These are phyloP conservation scores for Polydrusus pterygomalis DNA, from an alignment of 2,888 invertebrate genomes.

Conservation along the genomic window DNA sequence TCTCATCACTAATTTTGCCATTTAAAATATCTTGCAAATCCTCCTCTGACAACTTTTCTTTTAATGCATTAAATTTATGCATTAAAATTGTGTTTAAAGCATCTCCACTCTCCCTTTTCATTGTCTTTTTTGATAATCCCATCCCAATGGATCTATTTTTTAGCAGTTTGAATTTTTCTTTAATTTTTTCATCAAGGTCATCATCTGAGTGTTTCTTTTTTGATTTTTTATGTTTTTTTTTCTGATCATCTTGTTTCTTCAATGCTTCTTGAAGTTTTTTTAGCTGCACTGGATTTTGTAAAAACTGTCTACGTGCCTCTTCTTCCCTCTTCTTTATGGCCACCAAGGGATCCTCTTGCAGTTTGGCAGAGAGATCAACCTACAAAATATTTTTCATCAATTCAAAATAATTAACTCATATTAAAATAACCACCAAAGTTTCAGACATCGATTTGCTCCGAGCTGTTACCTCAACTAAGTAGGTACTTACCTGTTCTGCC, in stretches of 20 bases:
- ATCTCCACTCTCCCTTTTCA: slow-evolving; percentile 69
- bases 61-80: slow-evolving; percentile 81
- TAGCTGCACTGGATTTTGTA: slow-evolving; percentile 94
- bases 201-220: slow-evolving; percentile 64
- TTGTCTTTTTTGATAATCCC: slow-evolving; percentile 63
- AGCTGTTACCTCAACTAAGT: neutral
- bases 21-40: slow-evolving; percentile 69
- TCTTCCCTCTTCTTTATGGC: slow-evolving; percentile 92
- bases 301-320: slow-evolving; percentile 87
- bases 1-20: slow-evolving; percentile 70
- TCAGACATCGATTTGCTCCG: slow-evolving; percentile 58
- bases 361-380: slow-evolving; percentile 90
- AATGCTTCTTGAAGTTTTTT: slow-evolving; percentile 89
- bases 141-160: slow-evolving; percentile 55
- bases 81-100: slow-evolving; percentile 82
- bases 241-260: slow-evolving; percentile 75
- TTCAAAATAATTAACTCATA: no score
- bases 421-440: slow-evolving; percentile 38
- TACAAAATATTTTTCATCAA: slow-evolving; percentile 72
- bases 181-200: slow-evolving; percentile 65
- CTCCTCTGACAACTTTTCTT: slow-evolving; percentile 73
- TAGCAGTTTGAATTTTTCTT: slow-evolving; percentile 65
- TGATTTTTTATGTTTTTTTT: slow-evolving; percentile 70
- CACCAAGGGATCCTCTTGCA: slow-evolving; percentile 94
- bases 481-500: slow-evolving; percentile 67